Evolutionary conservation across 1,140 invertebrate species (phyloP).

Genomic region (Agrilus planipennis): DNA sequence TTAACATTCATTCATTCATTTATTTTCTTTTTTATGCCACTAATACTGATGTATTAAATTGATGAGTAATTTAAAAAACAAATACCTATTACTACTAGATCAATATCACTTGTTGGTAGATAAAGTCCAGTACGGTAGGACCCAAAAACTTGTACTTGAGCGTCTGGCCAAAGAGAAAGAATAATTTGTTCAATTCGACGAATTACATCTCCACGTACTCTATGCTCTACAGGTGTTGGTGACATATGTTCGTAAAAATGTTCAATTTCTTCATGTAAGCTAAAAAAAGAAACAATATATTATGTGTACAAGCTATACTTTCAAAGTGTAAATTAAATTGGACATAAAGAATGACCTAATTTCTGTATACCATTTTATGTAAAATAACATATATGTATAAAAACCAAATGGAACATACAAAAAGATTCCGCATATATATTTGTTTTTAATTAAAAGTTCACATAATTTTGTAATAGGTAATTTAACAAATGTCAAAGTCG

Average conservation of each 20-base stretch:
- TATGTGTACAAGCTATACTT: too few relatives aligned
- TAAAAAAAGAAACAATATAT: too few relatives aligned
- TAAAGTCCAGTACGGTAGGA: conserved; percentile 91
- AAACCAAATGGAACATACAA: too few relatives aligned
- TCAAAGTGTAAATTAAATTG: too few relatives aligned
- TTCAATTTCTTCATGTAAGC: conserved; percentile 92
- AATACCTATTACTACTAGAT: conserved; percentile 88
- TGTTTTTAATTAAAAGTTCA: too few relatives aligned
- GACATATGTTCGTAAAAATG: conserved; percentile 93
- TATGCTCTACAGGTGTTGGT: conserved; percentile 80
- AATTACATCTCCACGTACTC: conserved; percentile 75
- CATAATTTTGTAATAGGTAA: too few relatives aligned
- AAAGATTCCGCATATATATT: too few relatives aligned
- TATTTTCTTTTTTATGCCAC: not conserved
- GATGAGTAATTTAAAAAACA: not conserved
- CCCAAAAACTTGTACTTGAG: conserved; percentile 89
- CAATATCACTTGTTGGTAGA: conserved; percentile 95
- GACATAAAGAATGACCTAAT: too few relatives aligned
- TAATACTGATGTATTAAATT: not conserved
- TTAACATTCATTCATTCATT: not conserved
- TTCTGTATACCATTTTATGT: too few relatives aligned
- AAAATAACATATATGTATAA: too few relatives aligned
- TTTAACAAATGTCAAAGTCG: conserved; percentile 6
- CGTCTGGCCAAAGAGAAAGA: conserved; percentile 76
- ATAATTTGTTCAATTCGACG: conserved; percentile 78